Evolutionary conservation across 2,113 vertebrate species (phyloP).

Genomic region (Carettochelys insculpta): DNA sequence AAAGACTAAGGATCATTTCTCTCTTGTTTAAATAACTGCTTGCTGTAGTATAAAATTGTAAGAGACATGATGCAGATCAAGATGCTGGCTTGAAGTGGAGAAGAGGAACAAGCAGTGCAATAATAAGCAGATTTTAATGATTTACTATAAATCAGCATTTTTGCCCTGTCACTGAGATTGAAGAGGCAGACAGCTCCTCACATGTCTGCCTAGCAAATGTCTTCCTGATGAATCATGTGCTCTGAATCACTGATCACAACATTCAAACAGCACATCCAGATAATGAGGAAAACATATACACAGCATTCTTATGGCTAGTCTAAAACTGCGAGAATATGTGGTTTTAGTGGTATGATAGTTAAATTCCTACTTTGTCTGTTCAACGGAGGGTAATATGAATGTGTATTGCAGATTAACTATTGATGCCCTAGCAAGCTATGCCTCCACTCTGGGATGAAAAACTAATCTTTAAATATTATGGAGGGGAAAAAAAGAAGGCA

Average conservation of each 20-base stretch:
- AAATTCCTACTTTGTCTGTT: constrained; percentile 63
- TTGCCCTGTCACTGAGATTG: constrained; percentile 92
- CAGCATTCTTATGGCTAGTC: constrained; percentile 68
- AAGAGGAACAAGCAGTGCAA: constrained; percentile 83
- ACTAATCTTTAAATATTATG: constrained; percentile 63
- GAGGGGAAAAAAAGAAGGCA: neutral
- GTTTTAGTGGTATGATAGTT: constrained; percentile 70
- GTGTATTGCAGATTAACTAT: constrained; percentile 58
- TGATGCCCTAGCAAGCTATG: constrained; percentile 61
- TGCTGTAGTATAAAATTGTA: constrained; percentile 85
- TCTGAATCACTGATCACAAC: constrained; percentile 90
- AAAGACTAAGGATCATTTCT: constrained; percentile 81
- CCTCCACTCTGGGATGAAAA: constrained; percentile 56
- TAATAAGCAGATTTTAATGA: constrained; percentile 96
- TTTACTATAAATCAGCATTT: constrained; percentile 95
- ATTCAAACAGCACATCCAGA: constrained; percentile 84
- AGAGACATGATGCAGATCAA: constrained; percentile 83
- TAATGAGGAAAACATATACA: constrained; percentile 84
- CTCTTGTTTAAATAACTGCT: constrained; percentile 85
- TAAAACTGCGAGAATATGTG: constrained; percentile 76
- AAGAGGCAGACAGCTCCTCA: constrained; percentile 89
- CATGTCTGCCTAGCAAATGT: constrained; percentile 89
- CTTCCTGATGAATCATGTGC: constrained; percentile 91
- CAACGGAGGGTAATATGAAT: constrained; percentile 64
- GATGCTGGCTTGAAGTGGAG: constrained; percentile 81